Conservation (phyloP, 2,113 vertebrate species). For the Sinosuthora webbiana region DNA sequence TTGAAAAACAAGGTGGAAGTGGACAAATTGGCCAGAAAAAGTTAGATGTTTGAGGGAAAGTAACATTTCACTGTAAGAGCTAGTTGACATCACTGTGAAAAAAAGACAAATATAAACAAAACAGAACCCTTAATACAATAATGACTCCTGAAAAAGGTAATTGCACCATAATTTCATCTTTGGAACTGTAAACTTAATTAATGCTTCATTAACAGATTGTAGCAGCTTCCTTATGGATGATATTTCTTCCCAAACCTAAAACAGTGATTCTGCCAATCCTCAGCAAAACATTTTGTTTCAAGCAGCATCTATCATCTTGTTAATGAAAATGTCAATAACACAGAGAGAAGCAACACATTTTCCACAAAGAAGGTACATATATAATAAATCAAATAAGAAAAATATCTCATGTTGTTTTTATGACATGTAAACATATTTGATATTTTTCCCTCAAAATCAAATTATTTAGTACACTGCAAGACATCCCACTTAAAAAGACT, state of each 20-base stretch:
- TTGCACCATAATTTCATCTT: background rate
- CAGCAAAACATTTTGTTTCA: slow-evolving; percentile 12
- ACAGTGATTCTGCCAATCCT: background rate
- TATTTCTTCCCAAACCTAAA: background rate
- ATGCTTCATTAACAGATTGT: background rate
- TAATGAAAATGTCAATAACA: slow-evolving; percentile 35
- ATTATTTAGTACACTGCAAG: background rate
- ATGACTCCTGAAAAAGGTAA: slow-evolving; percentile 1
- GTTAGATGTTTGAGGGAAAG: background rate
- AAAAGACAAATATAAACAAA: background rate
- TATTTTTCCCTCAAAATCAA: slow-evolving; percentile 14
- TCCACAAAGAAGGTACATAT: background rate
- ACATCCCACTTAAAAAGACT: background rate
- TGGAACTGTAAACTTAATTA: slow-evolving; percentile 15
- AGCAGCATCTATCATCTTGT: slow-evolving; percentile 13
- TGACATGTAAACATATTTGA: slow-evolving; percentile 19
- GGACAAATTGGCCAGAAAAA: background rate
- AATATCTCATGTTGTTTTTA: background rate
- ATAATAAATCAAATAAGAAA: slow-evolving; percentile 32
- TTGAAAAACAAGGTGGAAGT: background rate
- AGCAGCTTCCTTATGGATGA: background rate
- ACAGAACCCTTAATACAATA: background rate
- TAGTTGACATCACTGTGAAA: background rate
- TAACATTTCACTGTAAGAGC: background rate
- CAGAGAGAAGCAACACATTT: background rate